Evolutionary conservation across 2,113 vertebrate genomes (phyloP).

Genomic region (Solea senegalensis): DNA sequence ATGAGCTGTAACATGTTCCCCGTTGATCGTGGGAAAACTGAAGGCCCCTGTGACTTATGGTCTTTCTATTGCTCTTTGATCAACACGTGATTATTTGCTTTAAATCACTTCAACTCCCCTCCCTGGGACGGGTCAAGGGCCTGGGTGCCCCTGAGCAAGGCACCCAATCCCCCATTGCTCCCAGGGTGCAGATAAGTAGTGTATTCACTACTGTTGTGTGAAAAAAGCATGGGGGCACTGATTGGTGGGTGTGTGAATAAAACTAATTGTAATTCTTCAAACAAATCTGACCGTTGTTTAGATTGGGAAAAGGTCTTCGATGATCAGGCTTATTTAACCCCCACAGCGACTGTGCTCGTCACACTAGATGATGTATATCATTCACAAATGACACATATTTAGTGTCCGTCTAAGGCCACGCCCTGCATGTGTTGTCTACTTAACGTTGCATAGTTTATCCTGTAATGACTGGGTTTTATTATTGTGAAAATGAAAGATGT

Average conservation of each 20-base stretch:
- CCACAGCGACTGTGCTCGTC: slow-evolving; percentile 9
- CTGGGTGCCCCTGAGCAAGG: too few relatives aligned
- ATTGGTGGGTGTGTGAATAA: too few relatives aligned
- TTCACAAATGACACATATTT: not conserved
- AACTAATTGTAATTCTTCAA: slow-evolving; percentile 3
- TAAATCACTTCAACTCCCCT: slow-evolving; percentile 3
- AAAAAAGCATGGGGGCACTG: too few relatives aligned
- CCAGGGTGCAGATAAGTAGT: too few relatives aligned
- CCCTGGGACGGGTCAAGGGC: too few relatives aligned
- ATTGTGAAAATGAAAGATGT: not conserved
- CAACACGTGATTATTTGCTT: slow-evolving; percentile 18
- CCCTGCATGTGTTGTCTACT: too few relatives aligned
- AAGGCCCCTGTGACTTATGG: not conserved
- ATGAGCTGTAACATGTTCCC: too few relatives aligned
- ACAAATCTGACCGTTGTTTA: slow-evolving; percentile 9
- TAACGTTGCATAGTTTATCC: too few relatives aligned
- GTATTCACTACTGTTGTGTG: too few relatives aligned
- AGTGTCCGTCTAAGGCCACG: not conserved
- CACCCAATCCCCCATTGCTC: too few relatives aligned
- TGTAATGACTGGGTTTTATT: not conserved
- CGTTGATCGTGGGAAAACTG: not conserved
- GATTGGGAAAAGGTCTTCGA: slow-evolving; percentile 26
- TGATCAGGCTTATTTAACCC: not conserved
- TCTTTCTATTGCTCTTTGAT: slow-evolving; percentile 19
- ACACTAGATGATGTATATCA: slow-evolving; percentile 1